Percentiles rank a stretch among this genome's conserved stretches.
Conservation (phyloP, 2,888 invertebrate genomes). For the Camptogramma bilineatum region DNA sequence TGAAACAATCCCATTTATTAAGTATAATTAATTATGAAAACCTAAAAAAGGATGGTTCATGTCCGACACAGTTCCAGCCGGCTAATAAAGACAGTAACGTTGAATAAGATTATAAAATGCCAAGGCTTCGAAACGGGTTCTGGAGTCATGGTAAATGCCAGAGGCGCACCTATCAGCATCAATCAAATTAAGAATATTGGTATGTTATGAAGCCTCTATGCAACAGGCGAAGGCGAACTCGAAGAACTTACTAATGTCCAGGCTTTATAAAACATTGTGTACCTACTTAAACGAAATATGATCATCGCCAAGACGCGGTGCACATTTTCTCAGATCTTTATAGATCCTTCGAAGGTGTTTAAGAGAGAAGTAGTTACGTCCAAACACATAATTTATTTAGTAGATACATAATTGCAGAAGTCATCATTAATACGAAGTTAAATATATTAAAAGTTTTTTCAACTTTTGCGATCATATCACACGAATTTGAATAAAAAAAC, state of each 20-base stretch:
- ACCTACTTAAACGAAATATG: neutral
- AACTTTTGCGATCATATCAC: too few relatives aligned
- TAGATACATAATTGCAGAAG: too few relatives aligned
- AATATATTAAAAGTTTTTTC: too few relatives aligned
- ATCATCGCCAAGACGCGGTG: neutral
- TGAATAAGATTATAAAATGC: conserved; percentile 56
- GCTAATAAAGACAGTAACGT: conserved; percentile 39
- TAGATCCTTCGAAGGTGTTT: too few relatives aligned
- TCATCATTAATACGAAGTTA: too few relatives aligned
- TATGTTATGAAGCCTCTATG: conserved; percentile 28
- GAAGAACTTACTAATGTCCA: too few relatives aligned
- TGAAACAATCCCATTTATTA: too few relatives aligned
- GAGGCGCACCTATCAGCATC: conserved; percentile 39
- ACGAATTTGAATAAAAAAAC: too few relatives aligned
- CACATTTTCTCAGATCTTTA: too few relatives aligned
- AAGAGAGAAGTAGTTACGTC: too few relatives aligned
- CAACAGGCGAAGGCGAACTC: neutral
- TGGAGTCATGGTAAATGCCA: conserved; percentile 46
- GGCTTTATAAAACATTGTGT: neutral
- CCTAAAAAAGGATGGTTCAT: neutral
- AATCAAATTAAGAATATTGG: conserved; percentile 43
- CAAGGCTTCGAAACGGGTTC: conserved; percentile 61
- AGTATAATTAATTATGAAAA: neutral
- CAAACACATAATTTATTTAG: too few relatives aligned
- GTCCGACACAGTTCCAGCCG: conserved; percentile 16